Percentiles rank a stretch among this genome's conserved stretches.
These are phyloP conservation scores for Tortricodes alternella DNA, from an alignment of 2,888 invertebrate genomes.

Conservation along the genomic window DNA sequence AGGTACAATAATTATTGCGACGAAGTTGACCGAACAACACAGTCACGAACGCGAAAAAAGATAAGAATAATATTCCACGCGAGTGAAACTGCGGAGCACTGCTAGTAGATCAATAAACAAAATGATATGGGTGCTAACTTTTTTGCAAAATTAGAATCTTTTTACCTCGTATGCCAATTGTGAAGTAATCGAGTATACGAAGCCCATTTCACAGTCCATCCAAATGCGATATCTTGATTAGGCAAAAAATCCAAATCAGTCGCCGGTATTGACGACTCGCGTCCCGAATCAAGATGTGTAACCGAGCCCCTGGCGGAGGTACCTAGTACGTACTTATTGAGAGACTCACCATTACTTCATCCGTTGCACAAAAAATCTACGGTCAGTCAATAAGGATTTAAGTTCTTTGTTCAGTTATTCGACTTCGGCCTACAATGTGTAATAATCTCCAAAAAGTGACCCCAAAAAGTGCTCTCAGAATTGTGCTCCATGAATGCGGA, in stretches of 20 bases:
- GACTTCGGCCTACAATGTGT: conserved; percentile 67
- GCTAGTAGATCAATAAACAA: too few species aligned
- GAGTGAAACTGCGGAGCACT: too few species aligned
- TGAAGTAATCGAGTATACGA: conserved; percentile 37
- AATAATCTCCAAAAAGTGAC: conserved; percentile 82
- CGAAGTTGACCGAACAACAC: too few species aligned
- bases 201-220: conserved; percentile 66
- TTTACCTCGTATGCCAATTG: background rate
- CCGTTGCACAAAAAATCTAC: conserved; percentile 53
- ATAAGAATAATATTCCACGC: too few species aligned
- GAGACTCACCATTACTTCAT: conserved; percentile 53
- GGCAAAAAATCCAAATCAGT: conserved; percentile 40
- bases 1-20: too few species aligned
- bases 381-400: conserved; percentile 73
- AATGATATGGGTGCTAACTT: background rate
- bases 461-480: conserved; percentile 75
- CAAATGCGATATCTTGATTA: conserved; percentile 49
- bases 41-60: too few species aligned
- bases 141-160: background rate
- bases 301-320: conserved; percentile 47
- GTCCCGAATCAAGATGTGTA: conserved; percentile 55
- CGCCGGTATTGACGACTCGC: conserved; percentile 39
- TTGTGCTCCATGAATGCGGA: conserved; percentile 56
- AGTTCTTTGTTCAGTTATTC: conserved; percentile 67
- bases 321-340: conserved; percentile 21